Evolutionary conservation across 1,140 invertebrate species (phyloP).

Genomic region (Trichonephila clavata): DNA sequence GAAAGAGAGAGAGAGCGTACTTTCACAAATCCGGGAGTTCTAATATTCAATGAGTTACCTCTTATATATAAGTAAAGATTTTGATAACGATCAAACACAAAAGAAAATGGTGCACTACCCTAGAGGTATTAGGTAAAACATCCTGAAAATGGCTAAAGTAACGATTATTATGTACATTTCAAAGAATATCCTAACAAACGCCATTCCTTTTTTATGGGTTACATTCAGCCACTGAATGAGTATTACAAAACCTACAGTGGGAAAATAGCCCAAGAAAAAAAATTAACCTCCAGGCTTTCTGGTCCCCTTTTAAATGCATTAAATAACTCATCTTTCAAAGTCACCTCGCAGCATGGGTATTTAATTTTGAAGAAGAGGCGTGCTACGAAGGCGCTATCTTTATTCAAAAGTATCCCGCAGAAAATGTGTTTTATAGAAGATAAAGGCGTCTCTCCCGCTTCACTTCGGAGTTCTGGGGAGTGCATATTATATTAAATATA

Average conservation of each 20-base stretch:
- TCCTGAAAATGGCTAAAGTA: background rate
- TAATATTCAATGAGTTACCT: no score
- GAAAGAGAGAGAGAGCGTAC: no score
- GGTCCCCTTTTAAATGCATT: background rate
- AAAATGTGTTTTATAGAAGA: constrained; percentile 62
- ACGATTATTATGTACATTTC: background rate
- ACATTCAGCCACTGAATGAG: background rate
- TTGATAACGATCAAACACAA: no score
- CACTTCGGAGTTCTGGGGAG: background rate
- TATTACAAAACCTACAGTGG: background rate
- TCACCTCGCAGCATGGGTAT: background rate
- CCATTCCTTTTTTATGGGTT: background rate
- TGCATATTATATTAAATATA: constrained; percentile 50
- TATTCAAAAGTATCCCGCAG: constrained; percentile 33
- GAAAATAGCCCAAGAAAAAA: constrained; percentile 1
- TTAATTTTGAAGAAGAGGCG: constrained; percentile 44
- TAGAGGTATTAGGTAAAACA: background rate
- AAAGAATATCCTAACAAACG: background rate
- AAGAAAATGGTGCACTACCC: background rate
- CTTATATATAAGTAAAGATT: no score
- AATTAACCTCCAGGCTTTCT: background rate
- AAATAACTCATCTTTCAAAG: constrained; percentile 55
- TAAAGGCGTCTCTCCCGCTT: constrained; percentile 6
- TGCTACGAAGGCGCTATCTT: background rate
- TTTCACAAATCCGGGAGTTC: no score